Conservation (phyloP, 1,140 invertebrate species). For the Meloidogyne chitwoodi region DNA sequence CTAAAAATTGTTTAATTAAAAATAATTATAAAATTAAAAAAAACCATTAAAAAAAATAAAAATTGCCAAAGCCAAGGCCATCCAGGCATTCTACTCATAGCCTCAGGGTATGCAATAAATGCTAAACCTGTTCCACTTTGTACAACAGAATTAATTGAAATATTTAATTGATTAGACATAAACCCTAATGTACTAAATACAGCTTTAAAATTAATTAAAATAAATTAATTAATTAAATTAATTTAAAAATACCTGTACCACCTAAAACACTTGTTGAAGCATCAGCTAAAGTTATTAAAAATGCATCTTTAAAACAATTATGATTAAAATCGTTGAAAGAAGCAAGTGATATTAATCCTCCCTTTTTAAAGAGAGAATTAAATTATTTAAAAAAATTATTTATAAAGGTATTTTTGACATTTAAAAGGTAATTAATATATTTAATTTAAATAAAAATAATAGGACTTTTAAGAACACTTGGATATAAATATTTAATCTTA, state of each 20-base stretch:
- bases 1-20: too few species aligned
- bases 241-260: slow-evolving; percentile 50
- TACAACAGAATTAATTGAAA: slow-evolving; percentile 65
- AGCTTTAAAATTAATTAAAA: slow-evolving; percentile 44
- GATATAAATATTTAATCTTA: too few species aligned
- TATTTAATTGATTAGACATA: slow-evolving; percentile 63
- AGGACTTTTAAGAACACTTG: too few species aligned
- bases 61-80: slow-evolving; percentile 62
- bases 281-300: slow-evolving; percentile 69
- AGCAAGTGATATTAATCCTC: slow-evolving; percentile 21
- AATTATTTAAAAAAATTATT: too few species aligned
- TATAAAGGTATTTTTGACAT: too few species aligned
- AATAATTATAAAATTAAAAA: neutral
- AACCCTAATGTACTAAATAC: slow-evolving; percentile 69
- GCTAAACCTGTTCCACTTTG: slow-evolving; percentile 60
- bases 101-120: slow-evolving; percentile 60
- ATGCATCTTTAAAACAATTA: slow-evolving; percentile 63
- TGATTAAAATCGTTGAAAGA: slow-evolving; percentile 34
- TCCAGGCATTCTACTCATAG: slow-evolving; percentile 60
- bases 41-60: slow-evolving; percentile 62
- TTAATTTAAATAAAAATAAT: too few species aligned
- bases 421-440: too few species aligned
- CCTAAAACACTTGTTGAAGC: slow-evolving; percentile 68
- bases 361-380: neutral
- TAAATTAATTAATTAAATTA: neutral